Evolutionary conservation across 2,797 vertebrate genomes (phyloP).

Genomic region (Sebastes aleutianus): DNA sequence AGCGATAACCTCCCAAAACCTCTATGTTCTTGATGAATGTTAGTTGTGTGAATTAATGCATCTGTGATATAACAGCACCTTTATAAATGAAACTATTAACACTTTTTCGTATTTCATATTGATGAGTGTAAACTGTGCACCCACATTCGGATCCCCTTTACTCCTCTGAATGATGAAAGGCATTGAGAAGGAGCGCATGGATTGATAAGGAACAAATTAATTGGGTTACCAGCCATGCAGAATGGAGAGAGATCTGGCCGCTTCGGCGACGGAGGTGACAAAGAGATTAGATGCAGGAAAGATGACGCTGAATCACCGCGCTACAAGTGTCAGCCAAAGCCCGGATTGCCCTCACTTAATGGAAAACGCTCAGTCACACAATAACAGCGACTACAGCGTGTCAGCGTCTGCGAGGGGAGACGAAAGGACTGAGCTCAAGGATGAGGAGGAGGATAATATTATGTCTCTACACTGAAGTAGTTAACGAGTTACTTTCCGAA

Average conservation of each 20-base stretch:
- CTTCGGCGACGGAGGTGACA: slow-evolving; percentile 31
- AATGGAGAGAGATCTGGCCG: slow-evolving; percentile 11
- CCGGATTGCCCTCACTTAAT: slow-evolving; percentile 4
- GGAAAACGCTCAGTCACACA: slow-evolving; percentile 13
- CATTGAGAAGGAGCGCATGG: neutral
- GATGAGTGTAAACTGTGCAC: neutral
- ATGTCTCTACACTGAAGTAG: neutral
- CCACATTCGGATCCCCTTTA: neutral
- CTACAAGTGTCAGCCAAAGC: slow-evolving; percentile 34
- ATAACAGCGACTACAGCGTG: neutral
- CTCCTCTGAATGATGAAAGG: slow-evolving; percentile 16
- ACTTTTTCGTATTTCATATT: neutral
- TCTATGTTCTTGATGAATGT: neutral
- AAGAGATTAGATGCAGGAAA: slow-evolving; percentile 44
- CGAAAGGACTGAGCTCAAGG: neutral
- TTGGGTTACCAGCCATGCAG: slow-evolving; percentile 33
- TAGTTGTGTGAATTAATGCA: slow-evolving; percentile 17
- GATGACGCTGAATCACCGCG: slow-evolving; percentile 34
- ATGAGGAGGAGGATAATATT: neutral
- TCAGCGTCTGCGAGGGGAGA: neutral
- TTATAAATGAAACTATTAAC: neutral
- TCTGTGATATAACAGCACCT: neutral
- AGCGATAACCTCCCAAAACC: slow-evolving; percentile 1
- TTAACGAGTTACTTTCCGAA: neutral
- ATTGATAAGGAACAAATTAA: slow-evolving; percentile 44